Evolutionary conservation across 2,797 vertebrate genomes (phyloP).

Genomic region (Hypotaenidia okinawae): DNA sequence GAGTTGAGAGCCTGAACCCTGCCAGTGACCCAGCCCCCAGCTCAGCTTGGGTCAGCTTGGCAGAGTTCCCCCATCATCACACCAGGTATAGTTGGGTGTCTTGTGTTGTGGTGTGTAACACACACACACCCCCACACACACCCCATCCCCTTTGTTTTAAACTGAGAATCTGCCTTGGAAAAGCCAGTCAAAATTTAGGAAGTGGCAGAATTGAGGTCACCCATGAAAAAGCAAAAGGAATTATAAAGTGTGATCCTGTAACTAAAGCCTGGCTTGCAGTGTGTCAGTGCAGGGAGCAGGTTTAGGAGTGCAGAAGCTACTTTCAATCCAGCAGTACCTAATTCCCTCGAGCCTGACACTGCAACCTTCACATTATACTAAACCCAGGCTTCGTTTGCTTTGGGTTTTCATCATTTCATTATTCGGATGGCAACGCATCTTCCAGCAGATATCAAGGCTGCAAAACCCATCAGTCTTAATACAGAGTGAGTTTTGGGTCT

Average conservation of each 20-base stretch:
- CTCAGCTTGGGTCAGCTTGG: background rate
- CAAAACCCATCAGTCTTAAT: background rate
- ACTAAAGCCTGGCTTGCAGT: conserved; percentile 8
- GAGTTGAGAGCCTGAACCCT: background rate
- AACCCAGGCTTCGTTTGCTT: background rate
- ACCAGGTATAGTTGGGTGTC: background rate
- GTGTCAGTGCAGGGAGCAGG: background rate
- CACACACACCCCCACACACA: no score
- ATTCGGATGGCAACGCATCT: background rate
- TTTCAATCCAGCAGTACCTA: background rate
- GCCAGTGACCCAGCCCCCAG: background rate
- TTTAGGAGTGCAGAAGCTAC: background rate
- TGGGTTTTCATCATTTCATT: background rate
- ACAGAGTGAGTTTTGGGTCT: fast-evolving
- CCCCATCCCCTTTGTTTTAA: background rate
- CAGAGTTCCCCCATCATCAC: background rate
- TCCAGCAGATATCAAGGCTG: background rate
- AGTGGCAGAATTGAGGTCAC: background rate
- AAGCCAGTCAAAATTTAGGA: background rate
- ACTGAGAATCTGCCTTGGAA: background rate
- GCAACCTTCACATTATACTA: background rate
- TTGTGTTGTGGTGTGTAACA: no score
- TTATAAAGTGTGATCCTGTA: conserved; percentile 32
- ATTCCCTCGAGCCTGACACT: conserved; percentile 12
- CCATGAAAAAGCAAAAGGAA: background rate